phyloP scores from a whole-genome alignment of 2,888 invertebrate species.

The Lithosia quadra region DNA sequence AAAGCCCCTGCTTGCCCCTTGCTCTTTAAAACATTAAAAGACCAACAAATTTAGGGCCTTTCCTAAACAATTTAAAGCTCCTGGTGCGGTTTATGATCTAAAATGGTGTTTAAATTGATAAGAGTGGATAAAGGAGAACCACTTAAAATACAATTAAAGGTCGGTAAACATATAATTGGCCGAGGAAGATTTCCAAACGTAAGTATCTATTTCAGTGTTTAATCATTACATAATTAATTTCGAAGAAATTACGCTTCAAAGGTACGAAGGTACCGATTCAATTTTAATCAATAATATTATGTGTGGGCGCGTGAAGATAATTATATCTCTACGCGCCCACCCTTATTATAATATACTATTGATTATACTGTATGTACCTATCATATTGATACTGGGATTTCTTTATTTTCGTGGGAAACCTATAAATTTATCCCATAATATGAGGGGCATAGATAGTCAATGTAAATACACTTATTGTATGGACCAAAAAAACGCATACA shows the following conservation, averaged over 20 bases:
- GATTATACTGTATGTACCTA: too few species aligned
- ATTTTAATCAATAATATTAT: background rate
- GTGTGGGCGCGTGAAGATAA: background rate
- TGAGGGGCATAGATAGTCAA: too few species aligned
- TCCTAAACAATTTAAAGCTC: background rate
- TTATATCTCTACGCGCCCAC: too few species aligned
- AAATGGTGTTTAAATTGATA: constrained; percentile 75
- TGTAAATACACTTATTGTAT: too few species aligned
- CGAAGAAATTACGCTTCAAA: background rate
- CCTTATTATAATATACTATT: too few species aligned
- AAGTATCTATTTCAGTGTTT: constrained; percentile 49
- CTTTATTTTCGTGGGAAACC: too few species aligned
- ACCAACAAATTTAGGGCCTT: too few species aligned
- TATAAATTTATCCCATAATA: too few species aligned
- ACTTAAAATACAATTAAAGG: constrained; percentile 63
- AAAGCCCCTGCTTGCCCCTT: background rate
- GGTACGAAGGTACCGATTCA: background rate
- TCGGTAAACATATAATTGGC: constrained; percentile 72
- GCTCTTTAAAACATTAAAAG: background rate
- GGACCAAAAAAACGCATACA: too few species aligned
- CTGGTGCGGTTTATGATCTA: constrained; percentile 15
- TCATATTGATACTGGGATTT: too few species aligned
- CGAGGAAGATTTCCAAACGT: constrained; percentile 75
- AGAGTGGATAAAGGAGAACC: constrained; percentile 64
- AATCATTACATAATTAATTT: background rate